phyloP scores from a whole-genome alignment of 2,113 vertebrate species.

The Desmodus rotundus region DNA sequence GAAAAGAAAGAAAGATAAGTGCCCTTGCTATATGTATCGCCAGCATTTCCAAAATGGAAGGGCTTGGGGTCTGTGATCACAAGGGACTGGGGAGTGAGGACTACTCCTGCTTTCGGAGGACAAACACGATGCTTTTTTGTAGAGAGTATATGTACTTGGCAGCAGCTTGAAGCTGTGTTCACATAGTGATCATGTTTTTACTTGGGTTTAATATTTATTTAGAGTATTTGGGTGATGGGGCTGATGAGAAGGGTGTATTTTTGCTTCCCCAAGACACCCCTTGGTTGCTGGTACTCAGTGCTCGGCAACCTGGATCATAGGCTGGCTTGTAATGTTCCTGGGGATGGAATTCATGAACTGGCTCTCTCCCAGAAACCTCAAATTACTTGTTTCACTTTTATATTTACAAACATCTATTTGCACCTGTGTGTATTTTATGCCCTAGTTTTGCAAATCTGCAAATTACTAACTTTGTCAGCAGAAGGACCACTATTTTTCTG shows the following conservation, averaged over 20 bases:
- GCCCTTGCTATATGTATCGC: background rate
- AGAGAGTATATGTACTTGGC: background rate
- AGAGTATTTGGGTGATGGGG: background rate
- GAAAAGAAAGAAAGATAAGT: background rate
- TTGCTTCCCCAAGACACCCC: background rate
- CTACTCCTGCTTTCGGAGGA: background rate
- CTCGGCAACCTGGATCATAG: background rate
- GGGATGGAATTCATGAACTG: background rate
- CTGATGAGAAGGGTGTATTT: background rate
- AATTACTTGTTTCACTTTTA: background rate
- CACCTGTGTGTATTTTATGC: background rate
- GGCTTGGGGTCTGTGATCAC: background rate
- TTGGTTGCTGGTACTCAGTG: background rate
- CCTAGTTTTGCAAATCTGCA: constrained; percentile 12
- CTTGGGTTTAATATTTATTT: constrained; percentile 9
- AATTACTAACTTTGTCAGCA: constrained; percentile 1
- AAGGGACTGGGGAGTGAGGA: background rate
- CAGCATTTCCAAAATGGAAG: background rate
- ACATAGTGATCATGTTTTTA: background rate
- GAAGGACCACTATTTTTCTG: background rate
- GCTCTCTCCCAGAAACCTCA: background rate
- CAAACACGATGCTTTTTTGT: background rate
- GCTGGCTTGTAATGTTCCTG: background rate
- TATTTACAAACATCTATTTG: background rate
- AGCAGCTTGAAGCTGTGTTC: background rate